Conservation (phyloP, 2,888 invertebrate genomes). For the Noctua comes region DNA sequence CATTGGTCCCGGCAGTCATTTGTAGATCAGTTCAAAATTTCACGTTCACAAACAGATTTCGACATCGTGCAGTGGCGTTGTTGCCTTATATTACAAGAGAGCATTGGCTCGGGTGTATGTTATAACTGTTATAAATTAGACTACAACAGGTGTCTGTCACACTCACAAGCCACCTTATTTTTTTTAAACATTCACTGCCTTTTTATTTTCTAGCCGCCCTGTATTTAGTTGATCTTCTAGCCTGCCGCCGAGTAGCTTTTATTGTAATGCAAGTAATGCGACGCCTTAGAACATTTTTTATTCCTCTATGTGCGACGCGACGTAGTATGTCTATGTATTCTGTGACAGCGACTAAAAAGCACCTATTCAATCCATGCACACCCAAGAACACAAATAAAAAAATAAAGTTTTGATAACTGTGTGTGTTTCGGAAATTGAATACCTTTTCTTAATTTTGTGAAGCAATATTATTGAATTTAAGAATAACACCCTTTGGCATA, state of each 20-base stretch:
- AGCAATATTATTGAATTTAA: slow-evolving; percentile 27
- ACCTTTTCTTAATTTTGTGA: slow-evolving; percentile 17
- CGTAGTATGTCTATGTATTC: not conserved
- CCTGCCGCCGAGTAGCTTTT: not conserved
- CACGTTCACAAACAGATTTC: not conserved
- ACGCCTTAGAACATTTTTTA: not conserved
- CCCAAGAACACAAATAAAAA: not conserved
- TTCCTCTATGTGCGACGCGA: not conserved
- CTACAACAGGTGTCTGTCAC: not conserved
- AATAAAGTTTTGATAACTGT: slow-evolving; percentile 35
- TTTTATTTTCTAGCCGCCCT: not conserved
- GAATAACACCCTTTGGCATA: not conserved
- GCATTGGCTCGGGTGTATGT: too few species aligned
- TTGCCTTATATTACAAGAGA: too few species aligned
- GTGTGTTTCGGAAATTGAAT: slow-evolving; percentile 58
- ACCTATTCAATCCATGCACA: slow-evolving; percentile 11
- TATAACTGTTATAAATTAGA: too few species aligned
- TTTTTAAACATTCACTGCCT: not conserved
- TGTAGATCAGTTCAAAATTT: too few species aligned
- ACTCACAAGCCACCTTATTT: not conserved
- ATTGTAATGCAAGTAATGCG: not conserved
- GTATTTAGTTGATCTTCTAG: too few species aligned
- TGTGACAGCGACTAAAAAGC: slow-evolving; percentile 24
- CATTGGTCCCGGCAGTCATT: too few species aligned
- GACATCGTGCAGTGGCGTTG: not conserved